phyloP scores from a whole-genome alignment of 2,797 vertebrate genomes.

The Poeciliopsis presidionis region DNA sequence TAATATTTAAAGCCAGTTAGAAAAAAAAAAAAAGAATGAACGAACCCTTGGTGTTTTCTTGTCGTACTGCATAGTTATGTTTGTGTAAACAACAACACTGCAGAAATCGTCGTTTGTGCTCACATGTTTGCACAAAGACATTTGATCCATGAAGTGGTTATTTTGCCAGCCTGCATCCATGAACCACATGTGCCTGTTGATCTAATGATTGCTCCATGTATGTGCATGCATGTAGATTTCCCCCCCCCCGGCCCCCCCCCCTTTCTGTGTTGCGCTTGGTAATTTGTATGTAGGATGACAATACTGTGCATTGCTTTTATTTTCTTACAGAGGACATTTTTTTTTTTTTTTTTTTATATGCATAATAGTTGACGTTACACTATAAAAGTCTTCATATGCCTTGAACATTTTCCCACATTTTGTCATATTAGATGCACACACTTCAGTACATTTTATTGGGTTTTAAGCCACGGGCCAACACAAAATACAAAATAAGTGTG shows the following conservation, averaged over 20 bases:
- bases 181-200: conserved; percentile 54
- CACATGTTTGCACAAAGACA: not conserved
- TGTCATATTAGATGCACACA: not conserved
- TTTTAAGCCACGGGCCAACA: not conserved
- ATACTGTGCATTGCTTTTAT: not conserved
- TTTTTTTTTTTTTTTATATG: not conserved
- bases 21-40: not conserved
- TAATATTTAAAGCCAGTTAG: not conserved
- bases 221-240: not conserved
- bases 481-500: not conserved
- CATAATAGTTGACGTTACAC: not conserved
- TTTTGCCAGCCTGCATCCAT: conserved; percentile 30
- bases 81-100: not conserved
- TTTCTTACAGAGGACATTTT: not conserved
- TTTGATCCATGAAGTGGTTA: not conserved
- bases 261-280: no score
- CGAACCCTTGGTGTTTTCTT: not conserved
- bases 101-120: not conserved
- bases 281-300: not conserved
- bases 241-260: accelerated
- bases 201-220: conserved; percentile 16
- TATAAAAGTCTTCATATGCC: not conserved
- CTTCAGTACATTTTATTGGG: not conserved
- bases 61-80: not conserved
- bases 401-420: not conserved